A percentile compares a stretch with the other conserved stretches of the same genome.
These are phyloP conservation scores for Drosophila infuscata DNA, from an alignment of 2,888 invertebrate genomes.

Conservation along the genomic window DNA sequence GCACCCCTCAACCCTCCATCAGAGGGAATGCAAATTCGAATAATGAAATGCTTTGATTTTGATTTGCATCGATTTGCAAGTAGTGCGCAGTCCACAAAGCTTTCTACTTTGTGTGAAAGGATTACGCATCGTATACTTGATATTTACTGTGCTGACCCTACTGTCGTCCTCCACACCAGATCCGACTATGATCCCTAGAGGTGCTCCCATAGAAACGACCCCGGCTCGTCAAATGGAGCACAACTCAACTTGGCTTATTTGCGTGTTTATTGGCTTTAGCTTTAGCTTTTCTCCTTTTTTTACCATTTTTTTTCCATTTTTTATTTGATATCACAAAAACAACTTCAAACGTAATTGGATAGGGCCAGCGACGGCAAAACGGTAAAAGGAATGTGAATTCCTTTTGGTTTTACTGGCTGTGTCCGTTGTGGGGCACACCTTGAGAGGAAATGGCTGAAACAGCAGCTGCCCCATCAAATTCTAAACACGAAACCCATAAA, in stretches of 20 bases:
- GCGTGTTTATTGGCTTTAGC: conserved; percentile 78
- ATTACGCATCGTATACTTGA: conserved; percentile 53
- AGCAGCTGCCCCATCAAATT: conserved; percentile 67
- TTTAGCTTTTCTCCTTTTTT: conserved; percentile 19
- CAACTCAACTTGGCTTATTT: conserved; percentile 67
- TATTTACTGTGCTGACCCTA: conserved; percentile 39
- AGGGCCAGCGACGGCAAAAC: conserved; percentile 28
- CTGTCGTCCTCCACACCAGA: neutral
- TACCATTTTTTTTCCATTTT: neutral
- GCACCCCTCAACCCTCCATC: neutral
- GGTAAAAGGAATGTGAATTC: conserved; percentile 53
- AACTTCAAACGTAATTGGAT: conserved; percentile 78
- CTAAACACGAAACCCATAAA: conserved; percentile 77
- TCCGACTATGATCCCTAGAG: neutral
- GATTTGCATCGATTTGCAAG: conserved; percentile 17
- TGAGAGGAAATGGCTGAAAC: conserved; percentile 29
- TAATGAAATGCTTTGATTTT: conserved; percentile 35
- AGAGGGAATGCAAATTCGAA: conserved; percentile 21
- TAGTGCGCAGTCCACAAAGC: conserved; percentile 14
- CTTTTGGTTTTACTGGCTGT: conserved; percentile 22
- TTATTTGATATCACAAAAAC: conserved; percentile 36
- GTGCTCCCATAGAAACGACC: conserved; percentile 24
- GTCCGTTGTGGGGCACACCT: conserved; percentile 59
- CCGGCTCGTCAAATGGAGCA: conserved; percentile 12
- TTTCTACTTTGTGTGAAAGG: conserved; percentile 16